Percentiles rank a stretch among this genome's conserved stretches.
phyloP scores from a whole-genome alignment of 2,888 invertebrate genomes.

The Rhagophthalmus giganteus region DNA sequence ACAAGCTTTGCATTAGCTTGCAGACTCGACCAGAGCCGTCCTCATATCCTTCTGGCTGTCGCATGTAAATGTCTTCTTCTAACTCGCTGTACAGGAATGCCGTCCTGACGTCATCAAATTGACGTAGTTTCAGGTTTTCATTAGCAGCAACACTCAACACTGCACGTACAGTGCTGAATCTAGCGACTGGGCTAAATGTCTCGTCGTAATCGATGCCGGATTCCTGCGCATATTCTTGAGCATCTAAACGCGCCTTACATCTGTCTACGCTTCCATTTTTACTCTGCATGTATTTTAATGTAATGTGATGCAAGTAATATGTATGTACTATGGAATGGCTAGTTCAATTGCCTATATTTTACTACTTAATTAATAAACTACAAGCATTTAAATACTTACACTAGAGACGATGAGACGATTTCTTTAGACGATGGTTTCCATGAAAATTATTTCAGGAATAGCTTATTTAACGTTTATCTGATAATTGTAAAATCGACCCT shows the following conservation, averaged over 20 bases:
- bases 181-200: conserved; percentile 38
- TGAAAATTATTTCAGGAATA: too few species aligned
- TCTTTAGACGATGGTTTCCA: too few species aligned
- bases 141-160: conserved; percentile 26
- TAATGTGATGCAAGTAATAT: too few species aligned
- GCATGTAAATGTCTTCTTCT: conserved; percentile 14
- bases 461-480: too few species aligned
- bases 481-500: too few species aligned
- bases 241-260: conserved; percentile 41
- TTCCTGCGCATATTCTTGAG: conserved; percentile 35
- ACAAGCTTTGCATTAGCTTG: conserved; percentile 40
- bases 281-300: too few species aligned
- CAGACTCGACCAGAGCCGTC: conserved; percentile 35
- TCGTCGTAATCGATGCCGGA: conserved; percentile 40
- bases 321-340: too few species aligned
- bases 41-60: conserved; percentile 14
- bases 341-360: too few species aligned
- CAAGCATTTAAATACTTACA: too few species aligned
- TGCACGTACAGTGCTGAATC: conserved; percentile 22
- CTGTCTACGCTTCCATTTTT: too few species aligned
- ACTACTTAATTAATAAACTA: too few species aligned
- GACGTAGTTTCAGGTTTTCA: conserved; percentile 28
- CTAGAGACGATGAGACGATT: too few species aligned
- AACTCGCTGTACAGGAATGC: conserved; percentile 40
- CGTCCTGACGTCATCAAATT: conserved; percentile 42